A percentile compares a stretch with the other conserved stretches of the same genome.
Conservation (phyloP, 1,140 invertebrate species). For the Pseudachorutes palmiensis region DNA sequence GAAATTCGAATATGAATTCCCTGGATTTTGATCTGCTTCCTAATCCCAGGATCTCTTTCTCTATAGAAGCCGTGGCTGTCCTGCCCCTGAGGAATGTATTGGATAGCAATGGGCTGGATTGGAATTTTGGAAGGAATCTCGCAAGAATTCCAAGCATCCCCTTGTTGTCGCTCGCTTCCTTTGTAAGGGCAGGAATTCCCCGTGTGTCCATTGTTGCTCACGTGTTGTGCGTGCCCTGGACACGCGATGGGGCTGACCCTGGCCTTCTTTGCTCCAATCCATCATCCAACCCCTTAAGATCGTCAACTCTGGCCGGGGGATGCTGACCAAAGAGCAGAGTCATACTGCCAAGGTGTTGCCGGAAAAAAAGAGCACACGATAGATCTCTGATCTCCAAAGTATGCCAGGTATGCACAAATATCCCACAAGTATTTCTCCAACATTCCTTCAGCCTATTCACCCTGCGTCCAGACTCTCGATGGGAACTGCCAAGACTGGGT, state of each 20-base stretch:
- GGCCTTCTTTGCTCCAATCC: neutral
- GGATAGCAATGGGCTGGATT: too few relatives aligned
- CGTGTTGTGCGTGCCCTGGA: neutral
- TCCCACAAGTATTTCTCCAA: constrained; percentile 1
- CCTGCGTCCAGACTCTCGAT: neutral
- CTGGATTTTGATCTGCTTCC: too few relatives aligned
- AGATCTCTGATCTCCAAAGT: neutral
- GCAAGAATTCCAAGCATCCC: constrained; percentile 6
- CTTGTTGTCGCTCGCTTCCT: too few relatives aligned
- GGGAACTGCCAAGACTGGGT: neutral
- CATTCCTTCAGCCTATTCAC: constrained; percentile 1
- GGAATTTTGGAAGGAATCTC: neutral
- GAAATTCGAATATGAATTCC: too few relatives aligned
- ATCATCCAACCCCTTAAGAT: neutral
- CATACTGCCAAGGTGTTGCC: constrained; percentile 29
- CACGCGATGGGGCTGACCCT: constrained; percentile 3
- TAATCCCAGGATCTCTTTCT: too few relatives aligned
- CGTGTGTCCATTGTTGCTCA: neutral
- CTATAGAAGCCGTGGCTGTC: too few relatives aligned
- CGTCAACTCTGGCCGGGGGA: too few relatives aligned
- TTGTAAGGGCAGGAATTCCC: neutral
- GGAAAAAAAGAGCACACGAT: constrained; percentile 22
- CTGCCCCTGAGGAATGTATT: too few relatives aligned
- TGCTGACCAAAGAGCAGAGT: neutral
- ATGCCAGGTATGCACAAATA: constrained; percentile 10